Evolutionary conservation across 2,113 vertebrate species (phyloP).

Genomic region (Hipposideros armiger): DNA sequence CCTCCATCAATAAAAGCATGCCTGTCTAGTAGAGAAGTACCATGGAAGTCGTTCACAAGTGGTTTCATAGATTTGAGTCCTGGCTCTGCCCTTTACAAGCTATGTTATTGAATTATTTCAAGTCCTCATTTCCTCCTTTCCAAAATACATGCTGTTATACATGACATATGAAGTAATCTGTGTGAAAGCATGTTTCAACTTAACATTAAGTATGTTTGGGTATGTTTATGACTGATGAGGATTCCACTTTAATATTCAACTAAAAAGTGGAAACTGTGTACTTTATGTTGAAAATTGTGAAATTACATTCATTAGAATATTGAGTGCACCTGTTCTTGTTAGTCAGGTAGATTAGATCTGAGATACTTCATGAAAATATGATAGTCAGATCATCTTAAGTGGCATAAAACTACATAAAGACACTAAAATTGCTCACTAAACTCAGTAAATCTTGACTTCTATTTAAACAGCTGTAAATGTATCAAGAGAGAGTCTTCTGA

Average conservation of each 20-base stretch:
- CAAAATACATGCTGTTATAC: background rate
- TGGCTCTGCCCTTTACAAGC: background rate
- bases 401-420: background rate
- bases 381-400: background rate
- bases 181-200: background rate
- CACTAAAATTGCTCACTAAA: background rate
- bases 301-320: background rate
- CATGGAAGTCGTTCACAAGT: background rate
- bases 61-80: background rate
- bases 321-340: background rate
- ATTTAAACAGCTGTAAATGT: background rate
- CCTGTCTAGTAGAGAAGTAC: background rate
- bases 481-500: background rate
- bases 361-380: background rate
- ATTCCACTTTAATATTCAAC: conserved; percentile 28
- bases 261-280: background rate
- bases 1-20: background rate
- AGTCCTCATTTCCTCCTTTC: background rate
- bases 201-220: background rate
- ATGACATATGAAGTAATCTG: background rate
- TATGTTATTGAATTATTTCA: background rate
- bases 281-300: background rate
- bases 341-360: background rate
- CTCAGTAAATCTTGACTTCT: background rate
- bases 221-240: background rate